Evolutionary conservation across 2,113 vertebrate genomes (phyloP).

Genomic region (Elephantulus edwardii): DNA sequence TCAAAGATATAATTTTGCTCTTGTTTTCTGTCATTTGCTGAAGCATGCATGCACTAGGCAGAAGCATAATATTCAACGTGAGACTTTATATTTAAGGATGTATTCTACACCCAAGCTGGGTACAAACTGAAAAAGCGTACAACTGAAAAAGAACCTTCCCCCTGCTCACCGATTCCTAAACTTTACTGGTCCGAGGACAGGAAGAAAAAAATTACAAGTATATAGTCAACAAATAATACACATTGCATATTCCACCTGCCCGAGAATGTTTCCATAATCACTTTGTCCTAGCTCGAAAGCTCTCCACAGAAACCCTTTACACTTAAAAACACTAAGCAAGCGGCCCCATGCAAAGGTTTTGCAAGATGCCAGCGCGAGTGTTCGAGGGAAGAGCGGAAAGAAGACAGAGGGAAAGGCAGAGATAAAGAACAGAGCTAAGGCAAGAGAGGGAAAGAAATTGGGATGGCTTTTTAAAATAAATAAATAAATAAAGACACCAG

Average conservation of each 20-base stretch:
- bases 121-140: not conserved
- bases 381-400: not conserved
- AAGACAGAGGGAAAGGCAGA: not conserved
- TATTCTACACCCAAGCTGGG: constrained; percentile 32
- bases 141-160: constrained; percentile 1
- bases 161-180: not conserved
- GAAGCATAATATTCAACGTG: constrained; percentile 47
- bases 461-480: constrained; percentile 41
- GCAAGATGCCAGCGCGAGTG: constrained; percentile 22
- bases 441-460: not conserved
- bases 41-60: constrained; percentile 29
- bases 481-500: too few relatives aligned
- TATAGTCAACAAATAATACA: not conserved
- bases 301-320: constrained; percentile 39
- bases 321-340: constrained; percentile 43
- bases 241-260: constrained; percentile 9
- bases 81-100: constrained; percentile 59
- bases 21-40: not conserved
- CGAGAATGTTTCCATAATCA: not conserved
- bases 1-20: not conserved
- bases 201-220: not conserved
- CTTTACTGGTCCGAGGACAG: not conserved
- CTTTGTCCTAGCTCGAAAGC: constrained; percentile 18
- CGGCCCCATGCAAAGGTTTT: constrained; percentile 32
- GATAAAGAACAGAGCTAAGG: not conserved